Base-by-base conservation (phyloP, 2,797 vertebrate genomes). In the Fratercula arctica region DNA sequence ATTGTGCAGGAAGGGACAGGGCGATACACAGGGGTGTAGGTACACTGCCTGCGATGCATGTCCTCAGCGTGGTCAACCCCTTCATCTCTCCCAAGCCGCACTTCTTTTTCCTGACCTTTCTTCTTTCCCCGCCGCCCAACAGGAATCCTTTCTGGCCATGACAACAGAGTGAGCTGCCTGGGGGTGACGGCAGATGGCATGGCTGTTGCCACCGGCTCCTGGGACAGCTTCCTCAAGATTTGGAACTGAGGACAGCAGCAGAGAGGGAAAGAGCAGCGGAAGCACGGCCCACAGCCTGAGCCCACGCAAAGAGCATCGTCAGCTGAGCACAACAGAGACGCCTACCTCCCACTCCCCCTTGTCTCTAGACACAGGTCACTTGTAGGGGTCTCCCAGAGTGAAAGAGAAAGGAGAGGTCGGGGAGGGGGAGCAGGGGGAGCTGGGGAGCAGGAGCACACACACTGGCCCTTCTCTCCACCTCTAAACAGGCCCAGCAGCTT, bases 141-240 rank as follows among this genome's bases (percentile, higher is more conserved):
- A 99, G 99, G 99, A 41, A 98, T 98, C 82, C 97, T 99, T 88
- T 99, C 99, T 6, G 99, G 99, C 85, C 99, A 99, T 0, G 99
- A 99, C 97, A 99, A 99, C 98, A 98, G 99, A 79, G 99, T 99
- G 96, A 99, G 99, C 98, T 99, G 99, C 90, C 98, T 99, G 61
- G 99, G 99, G 3, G 99, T 99, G 86, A 98, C 99, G 1, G 80
- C 98, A 4, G 99, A 99, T 0, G 99, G 99, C 35, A 99, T 99
- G 99, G 99, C 99, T 0, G 99, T 98, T 92, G 99, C 99, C 96
- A 99, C 99, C 3, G 99, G 99, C 83, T 99, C 99, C 97, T 99
- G 99, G 99, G 99, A 99, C 97, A 99, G 99, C 97, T 99, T 99
- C 98, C 99, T 99, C 96, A 99, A 99, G 98, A 98, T 99, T 87